Evolutionary conservation across 2,113 vertebrate species (phyloP).

Genomic region (Nyctibius bracteatus): DNA sequence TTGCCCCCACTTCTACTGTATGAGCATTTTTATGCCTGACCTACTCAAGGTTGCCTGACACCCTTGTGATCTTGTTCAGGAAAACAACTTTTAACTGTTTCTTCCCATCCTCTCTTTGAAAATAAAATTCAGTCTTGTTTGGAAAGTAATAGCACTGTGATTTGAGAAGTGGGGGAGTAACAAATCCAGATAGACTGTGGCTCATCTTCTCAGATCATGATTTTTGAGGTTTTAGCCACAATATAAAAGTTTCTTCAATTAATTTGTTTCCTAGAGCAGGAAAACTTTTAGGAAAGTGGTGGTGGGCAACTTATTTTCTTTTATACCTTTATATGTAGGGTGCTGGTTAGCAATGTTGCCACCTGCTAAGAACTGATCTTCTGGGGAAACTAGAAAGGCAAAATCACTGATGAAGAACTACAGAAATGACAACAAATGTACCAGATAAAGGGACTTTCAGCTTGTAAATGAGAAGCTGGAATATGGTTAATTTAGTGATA

Average conservation of each 20-base stretch:
- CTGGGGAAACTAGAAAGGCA: neutral
- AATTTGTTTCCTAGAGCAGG: neutral
- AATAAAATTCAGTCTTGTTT: neutral
- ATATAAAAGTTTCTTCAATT: neutral
- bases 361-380: neutral
- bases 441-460: neutral
- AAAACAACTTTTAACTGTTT: neutral
- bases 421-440: neutral
- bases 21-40: neutral
- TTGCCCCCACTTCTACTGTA: neutral
- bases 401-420: neutral
- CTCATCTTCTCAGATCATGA: neutral
- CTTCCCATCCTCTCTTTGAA: neutral
- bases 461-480: neutral
- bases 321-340: neutral
- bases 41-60: neutral
- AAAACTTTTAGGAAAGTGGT: neutral
- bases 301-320: neutral
- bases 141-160: neutral
- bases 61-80: neutral
- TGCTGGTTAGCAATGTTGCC: neutral
- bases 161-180: neutral
- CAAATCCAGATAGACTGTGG: neutral
- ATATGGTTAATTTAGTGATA: neutral
- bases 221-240: neutral